Evolutionary conservation across 1,140 invertebrate species (phyloP).

Genomic region (Lucilia sericata): DNA sequence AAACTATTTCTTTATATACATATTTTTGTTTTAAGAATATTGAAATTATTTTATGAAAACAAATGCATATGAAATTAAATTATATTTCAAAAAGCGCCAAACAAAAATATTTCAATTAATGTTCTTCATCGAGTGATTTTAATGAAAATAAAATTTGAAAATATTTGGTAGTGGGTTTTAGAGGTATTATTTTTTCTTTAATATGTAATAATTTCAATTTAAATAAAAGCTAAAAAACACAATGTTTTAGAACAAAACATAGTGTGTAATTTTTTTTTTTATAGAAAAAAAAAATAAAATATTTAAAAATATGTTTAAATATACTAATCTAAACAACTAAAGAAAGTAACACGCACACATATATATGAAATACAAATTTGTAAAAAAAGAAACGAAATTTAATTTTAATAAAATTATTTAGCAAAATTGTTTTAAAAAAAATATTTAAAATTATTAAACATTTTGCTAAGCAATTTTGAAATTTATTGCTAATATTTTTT

Average conservation of each 20-base stretch:
- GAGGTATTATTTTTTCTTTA: neutral
- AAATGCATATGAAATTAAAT: neutral
- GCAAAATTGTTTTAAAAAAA: neutral
- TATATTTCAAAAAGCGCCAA: neutral
- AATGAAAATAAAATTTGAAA: neutral
- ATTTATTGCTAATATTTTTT: too few species aligned
- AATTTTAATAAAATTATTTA: neutral
- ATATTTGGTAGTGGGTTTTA: neutral
- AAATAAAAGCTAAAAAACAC: neutral
- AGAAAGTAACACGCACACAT: neutral
- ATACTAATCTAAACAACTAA: slow-evolving; percentile 24
- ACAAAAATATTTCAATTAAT: neutral
- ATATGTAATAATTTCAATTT: neutral
- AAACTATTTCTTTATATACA: neutral
- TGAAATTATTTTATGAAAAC: neutral
- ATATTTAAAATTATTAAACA: neutral
- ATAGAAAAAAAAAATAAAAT: too few species aligned
- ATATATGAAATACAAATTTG: neutral
- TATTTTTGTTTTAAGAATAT: neutral
- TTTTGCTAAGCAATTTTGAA: neutral
- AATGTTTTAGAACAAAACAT: neutral
- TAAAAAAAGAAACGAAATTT: neutral
- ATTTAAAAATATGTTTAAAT: neutral
- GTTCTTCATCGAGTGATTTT: neutral
- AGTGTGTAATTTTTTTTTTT: too few species aligned